Conservation (phyloP, 2,888 invertebrate species). For the Latrodectus elegans region DNA sequence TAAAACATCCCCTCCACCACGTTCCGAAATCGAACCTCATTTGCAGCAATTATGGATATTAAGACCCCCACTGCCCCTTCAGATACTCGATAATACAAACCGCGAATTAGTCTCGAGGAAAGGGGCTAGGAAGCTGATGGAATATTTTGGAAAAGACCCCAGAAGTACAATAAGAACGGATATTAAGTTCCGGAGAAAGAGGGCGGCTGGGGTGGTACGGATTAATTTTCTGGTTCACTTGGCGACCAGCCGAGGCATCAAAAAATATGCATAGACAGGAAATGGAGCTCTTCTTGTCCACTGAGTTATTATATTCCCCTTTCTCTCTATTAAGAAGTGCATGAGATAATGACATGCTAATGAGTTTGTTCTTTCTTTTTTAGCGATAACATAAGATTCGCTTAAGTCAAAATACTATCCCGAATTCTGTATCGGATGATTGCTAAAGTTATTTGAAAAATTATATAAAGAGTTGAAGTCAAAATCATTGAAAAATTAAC, state of each 20-base stretch:
- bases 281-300: not conserved
- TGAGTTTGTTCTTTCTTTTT: too few relatives aligned
- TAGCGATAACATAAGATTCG: too few relatives aligned
- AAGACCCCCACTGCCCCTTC: slow-evolving; percentile 6
- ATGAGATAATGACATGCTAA: not conserved
- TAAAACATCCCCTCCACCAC: not conserved
- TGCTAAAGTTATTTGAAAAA: too few relatives aligned
- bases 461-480: too few relatives aligned
- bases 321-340: too few relatives aligned
- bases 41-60: slow-evolving; percentile 65
- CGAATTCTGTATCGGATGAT: too few relatives aligned
- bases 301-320: too few relatives aligned
- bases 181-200: slow-evolving; percentile 9
- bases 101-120: slow-evolving; percentile 17
- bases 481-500: too few relatives aligned
- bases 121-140: not conserved
- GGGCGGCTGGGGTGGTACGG: not conserved
- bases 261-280: slow-evolving; percentile 26
- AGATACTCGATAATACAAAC: slow-evolving; percentile 51
- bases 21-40: slow-evolving; percentile 52
- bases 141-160: not conserved
- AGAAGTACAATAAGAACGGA: slow-evolving; percentile 18
- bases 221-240: slow-evolving; percentile 43
- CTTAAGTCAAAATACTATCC: too few relatives aligned
- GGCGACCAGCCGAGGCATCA: slow-evolving; percentile 1